phyloP scores from a whole-genome alignment of 2,888 invertebrate genomes.

The Drosophila tanythrix region DNA sequence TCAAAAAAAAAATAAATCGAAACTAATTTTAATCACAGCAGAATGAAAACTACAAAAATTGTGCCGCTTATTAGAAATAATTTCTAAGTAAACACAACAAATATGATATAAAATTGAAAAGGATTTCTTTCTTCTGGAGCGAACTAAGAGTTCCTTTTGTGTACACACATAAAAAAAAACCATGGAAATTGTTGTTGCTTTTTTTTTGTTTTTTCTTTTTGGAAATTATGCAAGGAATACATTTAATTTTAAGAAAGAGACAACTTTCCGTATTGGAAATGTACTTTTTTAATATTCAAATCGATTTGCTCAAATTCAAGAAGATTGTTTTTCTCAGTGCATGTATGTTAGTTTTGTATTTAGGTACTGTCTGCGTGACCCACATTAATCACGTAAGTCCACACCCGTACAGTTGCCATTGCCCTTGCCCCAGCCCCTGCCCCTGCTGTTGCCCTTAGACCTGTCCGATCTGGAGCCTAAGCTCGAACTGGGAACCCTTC shows the following conservation, averaged over 20 bases:
- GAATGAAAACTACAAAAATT: not conserved
- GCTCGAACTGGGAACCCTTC: slow-evolving; percentile 11
- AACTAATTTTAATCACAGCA: not conserved
- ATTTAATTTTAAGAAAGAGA: not conserved
- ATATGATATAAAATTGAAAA: not conserved
- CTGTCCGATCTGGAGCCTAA: slow-evolving; percentile 1
- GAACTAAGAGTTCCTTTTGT: too few species aligned
- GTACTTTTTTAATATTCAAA: not conserved
- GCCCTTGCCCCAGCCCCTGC: slow-evolving; percentile 5
- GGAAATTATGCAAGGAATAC: not conserved
- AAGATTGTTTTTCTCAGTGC: not conserved
- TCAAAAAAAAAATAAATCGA: not conserved
- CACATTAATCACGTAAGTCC: slow-evolving; percentile 69
- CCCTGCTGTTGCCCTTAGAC: not conserved
- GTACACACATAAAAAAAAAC: too few species aligned
- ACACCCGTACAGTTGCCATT: slow-evolving; percentile 5
- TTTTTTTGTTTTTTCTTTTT: too few species aligned
- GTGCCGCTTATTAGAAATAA: not conserved
- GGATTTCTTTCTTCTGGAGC: not conserved
- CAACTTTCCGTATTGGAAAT: not conserved
- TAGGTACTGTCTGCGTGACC: slow-evolving; percentile 47
- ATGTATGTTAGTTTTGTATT: slow-evolving; percentile 9
- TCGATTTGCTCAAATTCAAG: not conserved
- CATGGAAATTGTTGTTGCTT: too few species aligned
- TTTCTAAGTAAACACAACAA: not conserved